A percentile compares a stretch with the other conserved stretches of the same genome.
Conservation (phyloP, 2,888 invertebrate genomes). For the Ophion ellenae region DNA sequence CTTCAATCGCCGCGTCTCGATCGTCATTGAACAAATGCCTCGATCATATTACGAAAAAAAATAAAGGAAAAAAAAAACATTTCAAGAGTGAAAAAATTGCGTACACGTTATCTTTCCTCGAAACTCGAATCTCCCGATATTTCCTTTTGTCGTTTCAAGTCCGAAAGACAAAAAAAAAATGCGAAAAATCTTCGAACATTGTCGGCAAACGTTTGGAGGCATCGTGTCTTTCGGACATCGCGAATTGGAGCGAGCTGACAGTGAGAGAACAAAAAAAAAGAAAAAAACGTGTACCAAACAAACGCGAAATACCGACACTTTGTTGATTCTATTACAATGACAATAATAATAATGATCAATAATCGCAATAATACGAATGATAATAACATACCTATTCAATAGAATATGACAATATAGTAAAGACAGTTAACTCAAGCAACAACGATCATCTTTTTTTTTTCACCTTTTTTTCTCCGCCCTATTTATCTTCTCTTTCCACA, state of each 20-base stretch:
- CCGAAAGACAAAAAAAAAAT: background rate
- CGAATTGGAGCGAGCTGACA: background rate
- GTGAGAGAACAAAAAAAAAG: constrained; percentile 13
- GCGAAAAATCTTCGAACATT: background rate
- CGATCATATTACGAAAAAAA: constrained; percentile 27
- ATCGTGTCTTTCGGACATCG: background rate
- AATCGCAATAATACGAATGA: constrained; percentile 73
- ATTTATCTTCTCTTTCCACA: constrained; percentile 48
- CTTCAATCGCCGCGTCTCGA: constrained; percentile 76
- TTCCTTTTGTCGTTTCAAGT: background rate
- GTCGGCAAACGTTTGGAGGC: background rate
- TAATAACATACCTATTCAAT: constrained; percentile 82
- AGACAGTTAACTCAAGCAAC: constrained; percentile 83
- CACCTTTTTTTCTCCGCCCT: constrained; percentile 6
- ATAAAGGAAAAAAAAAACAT: background rate
- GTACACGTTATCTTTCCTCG: constrained; percentile 12
- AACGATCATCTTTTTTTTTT: constrained; percentile 77
- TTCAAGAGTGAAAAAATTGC: constrained; percentile 9
- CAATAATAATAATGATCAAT: constrained; percentile 71
- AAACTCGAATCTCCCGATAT: background rate
- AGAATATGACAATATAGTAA: constrained; percentile 83
- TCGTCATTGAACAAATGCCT: constrained; percentile 53
- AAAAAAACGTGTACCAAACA: constrained; percentile 44
- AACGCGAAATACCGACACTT: constrained; percentile 43
- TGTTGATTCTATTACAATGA: constrained; percentile 66